Evolutionary conservation across 2,888 invertebrate genomes (phyloP).

Genomic region (Pheosia gnoma): DNA sequence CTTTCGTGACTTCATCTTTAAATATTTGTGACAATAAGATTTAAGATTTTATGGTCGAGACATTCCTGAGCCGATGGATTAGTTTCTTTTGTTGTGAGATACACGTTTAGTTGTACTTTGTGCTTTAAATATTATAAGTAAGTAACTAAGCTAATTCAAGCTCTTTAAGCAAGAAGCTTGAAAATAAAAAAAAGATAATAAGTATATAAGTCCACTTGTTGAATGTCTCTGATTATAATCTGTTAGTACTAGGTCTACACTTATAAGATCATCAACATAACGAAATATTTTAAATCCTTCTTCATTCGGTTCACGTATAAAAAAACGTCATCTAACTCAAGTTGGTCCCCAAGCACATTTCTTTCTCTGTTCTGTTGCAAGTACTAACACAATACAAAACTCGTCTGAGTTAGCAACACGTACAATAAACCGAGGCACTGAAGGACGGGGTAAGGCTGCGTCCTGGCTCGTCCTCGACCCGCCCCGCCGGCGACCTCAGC

Average conservation of each 20-base stretch:
- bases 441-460: conserved; percentile 68
- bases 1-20: conserved; percentile 26
- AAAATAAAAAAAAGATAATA: too few species aligned
- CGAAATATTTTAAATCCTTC: too few species aligned
- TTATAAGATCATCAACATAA: too few species aligned
- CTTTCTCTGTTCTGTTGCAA: neutral
- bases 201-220: too few species aligned
- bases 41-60: conserved; percentile 3
- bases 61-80: neutral
- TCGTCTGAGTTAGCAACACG: conserved; percentile 30
- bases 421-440: conserved; percentile 49
- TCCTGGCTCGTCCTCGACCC: conserved; percentile 68
- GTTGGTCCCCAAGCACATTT: neutral
- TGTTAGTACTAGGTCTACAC: too few species aligned
- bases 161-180: too few species aligned
- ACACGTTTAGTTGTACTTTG: neutral
- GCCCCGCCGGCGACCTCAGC: conserved; percentile 62
- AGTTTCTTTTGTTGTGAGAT: neutral
- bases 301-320: too few species aligned
- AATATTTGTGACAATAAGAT: conserved; percentile 8
- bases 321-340: neutral
- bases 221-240: too few species aligned
- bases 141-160: too few species aligned
- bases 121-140: too few species aligned
- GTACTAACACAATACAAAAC: neutral